These are phyloP conservation scores for Ivindomyrus marchei DNA, from an alignment of 2,113 vertebrate species.

Conservation along the genomic window DNA sequence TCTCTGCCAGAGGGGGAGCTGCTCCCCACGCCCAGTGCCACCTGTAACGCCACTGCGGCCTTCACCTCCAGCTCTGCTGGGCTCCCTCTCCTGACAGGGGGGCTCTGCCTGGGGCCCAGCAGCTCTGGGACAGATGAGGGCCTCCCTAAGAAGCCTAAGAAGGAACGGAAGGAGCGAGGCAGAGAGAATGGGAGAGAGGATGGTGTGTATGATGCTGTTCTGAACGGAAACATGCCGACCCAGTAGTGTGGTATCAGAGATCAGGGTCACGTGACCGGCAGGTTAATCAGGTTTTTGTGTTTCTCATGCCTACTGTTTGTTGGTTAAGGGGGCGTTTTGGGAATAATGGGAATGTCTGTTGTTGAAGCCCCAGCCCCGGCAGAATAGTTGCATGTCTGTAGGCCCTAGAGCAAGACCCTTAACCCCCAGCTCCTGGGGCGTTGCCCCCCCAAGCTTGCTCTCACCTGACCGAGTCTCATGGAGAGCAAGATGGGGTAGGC, in stretches of 20 bases:
- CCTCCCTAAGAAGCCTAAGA: conserved; percentile 65
- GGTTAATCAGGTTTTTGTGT: too few species aligned
- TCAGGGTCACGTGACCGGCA: not conserved
- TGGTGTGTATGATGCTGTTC: conserved; percentile 41
- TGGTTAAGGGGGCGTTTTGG: not conserved
- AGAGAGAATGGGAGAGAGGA: conserved; percentile 78
- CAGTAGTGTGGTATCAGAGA: not conserved
- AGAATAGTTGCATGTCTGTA: not conserved
- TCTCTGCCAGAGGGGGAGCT: conserved; percentile 69
- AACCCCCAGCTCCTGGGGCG: too few species aligned
- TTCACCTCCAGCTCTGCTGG: conserved; percentile 40
- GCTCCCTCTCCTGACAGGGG: conserved; percentile 30
- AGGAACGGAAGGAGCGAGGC: conserved; percentile 72
- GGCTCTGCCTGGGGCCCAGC: conserved; percentile 44
- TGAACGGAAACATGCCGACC: not conserved
- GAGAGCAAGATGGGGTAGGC: not conserved
- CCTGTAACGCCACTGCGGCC: conserved; percentile 39
- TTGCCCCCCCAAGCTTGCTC: not conserved
- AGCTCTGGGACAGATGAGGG: conserved; percentile 51
- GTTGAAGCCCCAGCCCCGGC: not conserved
- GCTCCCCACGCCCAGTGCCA: conserved; percentile 42
- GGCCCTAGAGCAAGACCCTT: too few species aligned
- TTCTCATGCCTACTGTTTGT: not conserved
- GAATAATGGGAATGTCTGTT: not conserved
- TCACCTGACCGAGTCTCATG: not conserved